Evolutionary conservation across 2,113 vertebrate genomes (phyloP).

Genomic region (Lota lota): DNA sequence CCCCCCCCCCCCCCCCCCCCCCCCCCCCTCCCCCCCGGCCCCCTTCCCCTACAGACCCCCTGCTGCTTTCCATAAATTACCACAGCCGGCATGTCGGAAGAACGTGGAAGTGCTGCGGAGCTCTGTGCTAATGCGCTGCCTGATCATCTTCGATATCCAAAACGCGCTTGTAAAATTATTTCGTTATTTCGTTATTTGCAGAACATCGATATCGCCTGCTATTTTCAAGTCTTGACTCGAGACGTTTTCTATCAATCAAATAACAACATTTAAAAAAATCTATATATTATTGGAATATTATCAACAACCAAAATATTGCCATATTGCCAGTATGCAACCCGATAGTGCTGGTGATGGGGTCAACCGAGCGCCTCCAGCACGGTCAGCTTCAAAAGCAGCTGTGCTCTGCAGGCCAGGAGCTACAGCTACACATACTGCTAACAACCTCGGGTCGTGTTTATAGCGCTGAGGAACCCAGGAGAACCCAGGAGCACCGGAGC

Average conservation of each 20-base stretch:
- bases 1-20: slow-evolving; percentile 23
- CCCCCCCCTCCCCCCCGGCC: slow-evolving; percentile 31
- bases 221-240: too few relatives aligned
- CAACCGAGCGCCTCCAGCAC: slow-evolving; percentile 48
- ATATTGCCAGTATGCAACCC: slow-evolving; percentile 33
- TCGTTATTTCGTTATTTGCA: too few relatives aligned
- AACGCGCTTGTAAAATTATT: too few relatives aligned
- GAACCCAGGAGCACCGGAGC: slow-evolving; percentile 18
- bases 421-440: slow-evolving; percentile 65
- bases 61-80: slow-evolving; percentile 63
- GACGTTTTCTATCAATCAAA: too few relatives aligned
- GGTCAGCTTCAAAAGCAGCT: slow-evolving; percentile 65
- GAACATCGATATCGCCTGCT: too few relatives aligned
- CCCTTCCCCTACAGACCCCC: slow-evolving; percentile 2
- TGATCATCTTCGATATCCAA: neutral
- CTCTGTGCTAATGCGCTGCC: slow-evolving; percentile 3
- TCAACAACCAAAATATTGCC: too few relatives aligned
- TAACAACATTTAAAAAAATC: too few relatives aligned
- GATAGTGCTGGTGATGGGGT: slow-evolving; percentile 62
- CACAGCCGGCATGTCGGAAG: slow-evolving; percentile 26
- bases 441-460: slow-evolving; percentile 69
- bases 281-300: too few relatives aligned
- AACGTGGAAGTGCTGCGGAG: slow-evolving; percentile 11
- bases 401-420: slow-evolving; percentile 57
- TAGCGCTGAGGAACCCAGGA: slow-evolving; percentile 41